Percentiles rank a stretch among this genome's conserved stretches.
Evolutionary conservation across 2,888 invertebrate species (phyloP).

Genomic region (Athalia cordata): DNA sequence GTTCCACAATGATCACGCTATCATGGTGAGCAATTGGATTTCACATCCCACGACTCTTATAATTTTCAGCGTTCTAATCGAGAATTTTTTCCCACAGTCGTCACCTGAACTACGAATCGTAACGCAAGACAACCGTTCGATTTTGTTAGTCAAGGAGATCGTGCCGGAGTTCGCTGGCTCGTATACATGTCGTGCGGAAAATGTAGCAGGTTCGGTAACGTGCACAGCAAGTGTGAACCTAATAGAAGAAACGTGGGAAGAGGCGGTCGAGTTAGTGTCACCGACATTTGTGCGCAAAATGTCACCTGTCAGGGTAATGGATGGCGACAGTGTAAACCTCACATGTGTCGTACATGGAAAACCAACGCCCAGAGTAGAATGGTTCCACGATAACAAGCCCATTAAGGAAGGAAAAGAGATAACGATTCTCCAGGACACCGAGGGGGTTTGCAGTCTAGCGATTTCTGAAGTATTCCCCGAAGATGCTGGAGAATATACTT

Average conservation of each 20-base stretch:
- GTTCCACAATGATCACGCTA: constrained; percentile 85
- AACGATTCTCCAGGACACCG: constrained; percentile 82
- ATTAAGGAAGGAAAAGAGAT: constrained; percentile 87
- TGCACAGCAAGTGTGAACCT: constrained; percentile 85
- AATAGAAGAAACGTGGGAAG: constrained; percentile 78
- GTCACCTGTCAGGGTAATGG: constrained; percentile 87
- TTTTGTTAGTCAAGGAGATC: constrained; percentile 84
- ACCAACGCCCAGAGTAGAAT: constrained; percentile 87
- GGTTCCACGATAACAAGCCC: constrained; percentile 85
- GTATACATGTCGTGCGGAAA: constrained; percentile 92
- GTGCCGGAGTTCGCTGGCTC: constrained; percentile 82
- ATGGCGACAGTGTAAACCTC: constrained; percentile 89
- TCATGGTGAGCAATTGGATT: constrained; percentile 73
- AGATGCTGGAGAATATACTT: constrained; percentile 91
- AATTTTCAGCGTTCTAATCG: not conserved
- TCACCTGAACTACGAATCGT: constrained; percentile 83
- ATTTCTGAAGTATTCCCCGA: constrained; percentile 93
- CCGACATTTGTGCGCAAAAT: constrained; percentile 87
- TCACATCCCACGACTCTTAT: not conserved
- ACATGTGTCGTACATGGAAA: constrained; percentile 84
- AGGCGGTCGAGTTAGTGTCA: constrained; percentile 79
- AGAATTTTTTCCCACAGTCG: constrained; percentile 68
- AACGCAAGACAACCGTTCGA: constrained; percentile 86
- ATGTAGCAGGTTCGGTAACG: constrained; percentile 92
- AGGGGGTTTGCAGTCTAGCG: constrained; percentile 86